phyloP scores from a whole-genome alignment of 2,113 vertebrate species.

The Chrysochloris asiatica region DNA sequence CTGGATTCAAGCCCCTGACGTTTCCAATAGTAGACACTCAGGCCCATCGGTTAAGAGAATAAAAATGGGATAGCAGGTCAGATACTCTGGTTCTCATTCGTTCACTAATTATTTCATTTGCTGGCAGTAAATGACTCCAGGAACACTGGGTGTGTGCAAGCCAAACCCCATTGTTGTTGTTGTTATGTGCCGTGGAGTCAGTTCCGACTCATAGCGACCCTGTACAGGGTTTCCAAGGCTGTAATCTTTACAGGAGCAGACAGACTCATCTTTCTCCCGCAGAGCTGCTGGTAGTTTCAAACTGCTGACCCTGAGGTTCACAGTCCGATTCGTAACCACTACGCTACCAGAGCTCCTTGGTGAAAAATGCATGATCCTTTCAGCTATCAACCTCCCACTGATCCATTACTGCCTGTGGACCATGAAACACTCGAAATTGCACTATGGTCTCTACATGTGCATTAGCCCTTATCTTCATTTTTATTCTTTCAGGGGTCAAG shows the following conservation, averaged over 20 bases:
- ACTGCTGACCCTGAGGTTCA: too few species aligned
- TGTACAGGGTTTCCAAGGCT: too few species aligned
- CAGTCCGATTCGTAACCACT: too few species aligned
- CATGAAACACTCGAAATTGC: background rate
- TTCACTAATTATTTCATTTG: background rate
- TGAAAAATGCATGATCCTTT: background rate
- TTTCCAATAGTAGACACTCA: background rate
- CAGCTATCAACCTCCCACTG: background rate
- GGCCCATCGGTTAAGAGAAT: background rate
- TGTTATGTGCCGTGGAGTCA: too few species aligned
- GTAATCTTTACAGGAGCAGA: too few species aligned
- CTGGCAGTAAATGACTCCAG: background rate
- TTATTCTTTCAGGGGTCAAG: conserved; percentile 17
- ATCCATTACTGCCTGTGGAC: background rate
- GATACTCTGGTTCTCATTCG: background rate
- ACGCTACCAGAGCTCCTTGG: background rate
- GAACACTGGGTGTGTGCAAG: background rate
- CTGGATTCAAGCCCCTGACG: background rate
- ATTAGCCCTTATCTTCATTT: conserved; percentile 36
- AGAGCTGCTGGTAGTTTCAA: too few species aligned
- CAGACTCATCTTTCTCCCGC: too few species aligned
- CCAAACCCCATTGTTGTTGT: background rate
- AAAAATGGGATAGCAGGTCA: background rate
- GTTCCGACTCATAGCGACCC: too few species aligned
- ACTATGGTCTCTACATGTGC: background rate